These are phyloP conservation scores for Tridacna gigas DNA, from an alignment of 2,888 invertebrate genomes.

Conservation along the genomic window DNA sequence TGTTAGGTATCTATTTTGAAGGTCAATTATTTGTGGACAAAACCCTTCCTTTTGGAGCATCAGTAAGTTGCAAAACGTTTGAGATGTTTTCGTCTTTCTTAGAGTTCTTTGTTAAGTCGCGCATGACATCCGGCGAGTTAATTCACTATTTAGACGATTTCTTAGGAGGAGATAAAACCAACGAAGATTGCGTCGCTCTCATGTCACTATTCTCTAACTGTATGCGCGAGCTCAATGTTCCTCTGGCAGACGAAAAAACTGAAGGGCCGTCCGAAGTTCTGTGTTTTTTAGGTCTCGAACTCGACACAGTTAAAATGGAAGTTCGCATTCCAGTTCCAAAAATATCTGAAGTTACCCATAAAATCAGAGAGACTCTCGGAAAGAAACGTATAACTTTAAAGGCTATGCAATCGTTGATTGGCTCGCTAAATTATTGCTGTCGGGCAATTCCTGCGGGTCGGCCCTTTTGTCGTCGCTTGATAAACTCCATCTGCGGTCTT, in stretches of 20 bases:
- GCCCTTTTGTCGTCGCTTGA: too few species aligned
- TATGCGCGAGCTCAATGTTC: background rate
- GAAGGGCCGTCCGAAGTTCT: constrained; percentile 24
- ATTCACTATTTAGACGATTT: too few species aligned
- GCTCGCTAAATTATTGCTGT: too few species aligned
- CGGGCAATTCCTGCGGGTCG: constrained; percentile 39
- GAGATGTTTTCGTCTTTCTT: constrained; percentile 40
- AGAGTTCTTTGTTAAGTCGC: too few species aligned
- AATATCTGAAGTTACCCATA: background rate
- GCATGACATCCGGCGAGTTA: too few species aligned
- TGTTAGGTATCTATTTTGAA: constrained; percentile 38
- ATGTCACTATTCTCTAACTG: too few species aligned
- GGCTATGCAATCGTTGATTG: too few species aligned
- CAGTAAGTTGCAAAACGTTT: constrained; percentile 38
- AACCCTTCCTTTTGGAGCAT: too few species aligned
- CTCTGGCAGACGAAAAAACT: constrained; percentile 28
- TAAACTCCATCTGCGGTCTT: too few species aligned
- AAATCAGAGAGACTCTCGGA: background rate
- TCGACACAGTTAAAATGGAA: constrained; percentile 20
- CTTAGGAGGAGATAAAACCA: background rate
- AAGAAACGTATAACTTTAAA: constrained; percentile 29
- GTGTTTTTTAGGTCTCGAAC: constrained; percentile 23
- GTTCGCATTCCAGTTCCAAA: constrained; percentile 33
- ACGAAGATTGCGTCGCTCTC: background rate
- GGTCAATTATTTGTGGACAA: constrained; percentile 34